Conservation (phyloP, 1,140 invertebrate species). For the Drosophila kikkawai region DNA sequence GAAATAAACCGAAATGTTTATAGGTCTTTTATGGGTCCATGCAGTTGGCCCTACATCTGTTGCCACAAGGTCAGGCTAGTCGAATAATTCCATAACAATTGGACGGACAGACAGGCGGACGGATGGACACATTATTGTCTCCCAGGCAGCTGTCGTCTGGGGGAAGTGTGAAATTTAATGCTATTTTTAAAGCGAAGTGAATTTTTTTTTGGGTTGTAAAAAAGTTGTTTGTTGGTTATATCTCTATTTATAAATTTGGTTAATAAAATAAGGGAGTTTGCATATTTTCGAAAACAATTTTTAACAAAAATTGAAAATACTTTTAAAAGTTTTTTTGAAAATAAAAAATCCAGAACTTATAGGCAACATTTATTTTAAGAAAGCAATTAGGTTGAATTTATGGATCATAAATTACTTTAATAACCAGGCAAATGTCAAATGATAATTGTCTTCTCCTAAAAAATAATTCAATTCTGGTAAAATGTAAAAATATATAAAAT, state of each 20-base stretch:
- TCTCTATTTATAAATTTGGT: background rate
- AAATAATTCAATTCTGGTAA: background rate
- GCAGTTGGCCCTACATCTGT: constrained; percentile 53
- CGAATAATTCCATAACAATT: constrained; percentile 48
- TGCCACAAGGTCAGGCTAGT: constrained; percentile 44
- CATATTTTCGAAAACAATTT: background rate
- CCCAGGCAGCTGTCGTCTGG: constrained; percentile 36
- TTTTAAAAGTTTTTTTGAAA: background rate
- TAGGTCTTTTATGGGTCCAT: constrained; percentile 38
- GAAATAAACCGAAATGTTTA: constrained; percentile 47
- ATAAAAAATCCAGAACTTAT: background rate
- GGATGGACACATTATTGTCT: constrained; percentile 35
- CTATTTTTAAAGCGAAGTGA: constrained; percentile 25
- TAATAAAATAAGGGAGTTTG: background rate
- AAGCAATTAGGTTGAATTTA: background rate
- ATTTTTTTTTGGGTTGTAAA: background rate
- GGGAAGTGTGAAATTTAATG: constrained; percentile 29
- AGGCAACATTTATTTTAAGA: background rate
- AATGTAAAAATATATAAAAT: background rate
- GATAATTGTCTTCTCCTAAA: background rate
- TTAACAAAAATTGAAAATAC: background rate
- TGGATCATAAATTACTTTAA: background rate
- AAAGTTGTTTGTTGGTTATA: background rate
- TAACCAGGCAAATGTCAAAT: background rate
- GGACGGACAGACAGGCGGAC: constrained; percentile 11